Evolutionary conservation across 1,140 invertebrate species (phyloP).

Genomic region (Drosophila pectinifera): DNA sequence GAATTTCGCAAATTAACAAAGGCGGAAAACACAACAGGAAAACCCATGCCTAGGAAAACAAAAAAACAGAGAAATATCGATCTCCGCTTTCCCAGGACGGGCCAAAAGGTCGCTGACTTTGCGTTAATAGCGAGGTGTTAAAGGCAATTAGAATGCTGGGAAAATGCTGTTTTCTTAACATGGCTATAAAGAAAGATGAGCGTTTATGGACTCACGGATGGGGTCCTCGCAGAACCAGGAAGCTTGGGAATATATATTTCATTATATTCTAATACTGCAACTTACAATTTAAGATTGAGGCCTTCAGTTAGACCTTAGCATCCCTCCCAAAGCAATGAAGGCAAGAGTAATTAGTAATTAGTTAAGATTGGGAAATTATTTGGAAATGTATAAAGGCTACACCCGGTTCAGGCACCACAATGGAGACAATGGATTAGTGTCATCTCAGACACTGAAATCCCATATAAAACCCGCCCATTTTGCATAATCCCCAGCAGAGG

Average conservation of each 20-base stretch:
- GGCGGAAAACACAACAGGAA: conserved; percentile 44
- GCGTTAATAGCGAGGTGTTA: conserved; percentile 45
- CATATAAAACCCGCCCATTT: conserved; percentile 9
- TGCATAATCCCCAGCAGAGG: conserved; percentile 62
- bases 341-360: background rate
- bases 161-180: conserved; percentile 19
- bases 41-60: conserved; percentile 24
- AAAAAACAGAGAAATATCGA: conserved; percentile 15
- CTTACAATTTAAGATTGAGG: background rate
- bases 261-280: background rate
- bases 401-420: background rate
- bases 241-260: background rate
- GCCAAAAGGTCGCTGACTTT: conserved; percentile 50
- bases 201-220: conserved; percentile 2
- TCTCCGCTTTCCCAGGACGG: conserved; percentile 44
- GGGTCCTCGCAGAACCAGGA: background rate
- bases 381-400: conserved; percentile 1
- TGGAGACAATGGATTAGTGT: conserved; percentile 3
- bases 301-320: too few species aligned
- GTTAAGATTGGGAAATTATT: background rate
- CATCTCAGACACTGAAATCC: conserved; percentile 1
- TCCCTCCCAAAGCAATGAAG: background rate
- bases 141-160: conserved; percentile 42
- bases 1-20: conserved; percentile 77
- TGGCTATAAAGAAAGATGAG: conserved; percentile 10